phyloP scores from a whole-genome alignment of 1,140 invertebrate genomes.

The Wiebesia pumilae region DNA sequence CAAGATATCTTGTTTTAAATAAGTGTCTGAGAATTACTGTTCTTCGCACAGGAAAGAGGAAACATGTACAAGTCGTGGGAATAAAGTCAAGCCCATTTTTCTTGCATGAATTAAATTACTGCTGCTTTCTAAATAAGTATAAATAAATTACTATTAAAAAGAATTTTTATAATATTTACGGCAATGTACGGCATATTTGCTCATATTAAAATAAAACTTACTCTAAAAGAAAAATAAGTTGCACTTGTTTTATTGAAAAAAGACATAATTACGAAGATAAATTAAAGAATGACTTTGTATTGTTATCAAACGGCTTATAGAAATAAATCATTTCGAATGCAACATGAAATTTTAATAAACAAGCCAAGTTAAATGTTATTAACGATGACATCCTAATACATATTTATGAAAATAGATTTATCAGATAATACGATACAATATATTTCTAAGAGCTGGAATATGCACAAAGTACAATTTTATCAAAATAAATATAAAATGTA shows the following conservation, averaged over 20 bases:
- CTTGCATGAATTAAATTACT: conserved; percentile 53
- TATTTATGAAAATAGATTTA: too few species aligned
- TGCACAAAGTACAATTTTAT: too few species aligned
- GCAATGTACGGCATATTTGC: too few species aligned
- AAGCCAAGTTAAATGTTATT: too few species aligned
- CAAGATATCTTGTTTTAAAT: conserved; percentile 58
- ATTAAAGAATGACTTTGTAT: conserved; percentile 42
- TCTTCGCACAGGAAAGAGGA: conserved; percentile 58
- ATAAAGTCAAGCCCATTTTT: conserved; percentile 58
- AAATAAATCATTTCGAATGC: not conserved
- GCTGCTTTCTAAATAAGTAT: conserved; percentile 41
- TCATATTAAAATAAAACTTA: not conserved
- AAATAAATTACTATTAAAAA: not conserved
- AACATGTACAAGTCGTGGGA: conserved; percentile 58
- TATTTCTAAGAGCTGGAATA: too few species aligned
- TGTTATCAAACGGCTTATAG: not conserved
- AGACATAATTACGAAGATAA: not conserved
- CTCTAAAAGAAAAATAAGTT: not conserved
- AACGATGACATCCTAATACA: too few species aligned
- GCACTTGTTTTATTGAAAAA: not conserved
- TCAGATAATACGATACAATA: too few species aligned
- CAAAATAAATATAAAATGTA: too few species aligned
- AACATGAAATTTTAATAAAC: too few species aligned
- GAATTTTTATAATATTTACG: not conserved
- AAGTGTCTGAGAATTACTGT: conserved; percentile 59